Conservation (phyloP, 2,797 vertebrate species). For the Gymnodraco acuticeps region DNA sequence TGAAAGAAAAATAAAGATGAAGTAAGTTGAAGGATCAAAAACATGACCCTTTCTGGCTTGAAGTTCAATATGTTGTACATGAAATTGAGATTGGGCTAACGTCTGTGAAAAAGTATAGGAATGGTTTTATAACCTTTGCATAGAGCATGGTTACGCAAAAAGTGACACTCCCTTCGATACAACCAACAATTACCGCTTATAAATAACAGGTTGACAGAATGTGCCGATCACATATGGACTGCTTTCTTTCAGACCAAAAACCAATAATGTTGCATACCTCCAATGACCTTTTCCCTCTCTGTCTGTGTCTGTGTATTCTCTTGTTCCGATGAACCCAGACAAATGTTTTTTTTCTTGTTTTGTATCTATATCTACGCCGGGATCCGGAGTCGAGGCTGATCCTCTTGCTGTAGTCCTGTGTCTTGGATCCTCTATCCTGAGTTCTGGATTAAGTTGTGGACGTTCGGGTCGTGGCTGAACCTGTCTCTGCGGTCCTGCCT, state of each 20-base stretch:
- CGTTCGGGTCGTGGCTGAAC: no score
- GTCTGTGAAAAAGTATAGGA: not conserved
- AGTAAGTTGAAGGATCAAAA: not conserved
- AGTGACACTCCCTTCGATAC: not conserved
- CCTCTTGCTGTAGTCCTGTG: no score
- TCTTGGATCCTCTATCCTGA: no score
- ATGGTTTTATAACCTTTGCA: no score
- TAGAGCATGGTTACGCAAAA: not conserved
- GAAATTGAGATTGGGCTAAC: not conserved
- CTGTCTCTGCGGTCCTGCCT: no score
- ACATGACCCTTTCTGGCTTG: not conserved
- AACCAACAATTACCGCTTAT: not conserved
- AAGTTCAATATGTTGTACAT: not conserved
- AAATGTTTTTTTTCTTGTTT: no score
- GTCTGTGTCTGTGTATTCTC: no score
- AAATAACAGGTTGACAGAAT: not conserved
- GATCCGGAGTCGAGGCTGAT: no score
- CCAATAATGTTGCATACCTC: not conserved
- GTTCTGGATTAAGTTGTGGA: no score
- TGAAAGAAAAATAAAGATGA: slow-evolving; percentile 3
- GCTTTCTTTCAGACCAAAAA: not conserved
- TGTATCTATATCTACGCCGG: no score
- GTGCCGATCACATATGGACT: not conserved
- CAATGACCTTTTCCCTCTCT: no score
- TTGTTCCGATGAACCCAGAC: no score